A percentile compares a stretch with the other conserved stretches of the same genome.
phyloP scores from a whole-genome alignment of 2,888 invertebrate genomes.

The Spodoptera exigua region DNA sequence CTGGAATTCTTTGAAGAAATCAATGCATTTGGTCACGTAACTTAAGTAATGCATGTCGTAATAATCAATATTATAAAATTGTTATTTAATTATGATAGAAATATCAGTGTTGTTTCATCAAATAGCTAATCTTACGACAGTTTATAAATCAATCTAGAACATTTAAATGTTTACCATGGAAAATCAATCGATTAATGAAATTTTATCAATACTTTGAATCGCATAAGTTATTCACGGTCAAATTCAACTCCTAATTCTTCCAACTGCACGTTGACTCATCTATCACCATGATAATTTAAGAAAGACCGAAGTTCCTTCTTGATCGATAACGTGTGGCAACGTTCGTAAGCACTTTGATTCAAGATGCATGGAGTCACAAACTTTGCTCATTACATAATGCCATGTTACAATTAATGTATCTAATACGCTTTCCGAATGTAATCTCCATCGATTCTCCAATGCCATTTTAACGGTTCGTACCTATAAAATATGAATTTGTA shows the following conservation, averaged over 20 bases:
- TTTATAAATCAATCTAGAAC: not conserved
- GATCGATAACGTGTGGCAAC: slow-evolving; percentile 43
- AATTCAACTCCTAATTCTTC: no score
- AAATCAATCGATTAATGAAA: no score
- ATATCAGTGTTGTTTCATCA: slow-evolving; percentile 2
- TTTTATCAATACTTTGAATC: no score
- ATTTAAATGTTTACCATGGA: no score
- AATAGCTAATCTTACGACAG: slow-evolving; percentile 7
- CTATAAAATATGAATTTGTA: slow-evolving; percentile 58
- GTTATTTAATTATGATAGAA: slow-evolving; percentile 22
- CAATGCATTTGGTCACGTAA: slow-evolving; percentile 56
- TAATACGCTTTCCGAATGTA: slow-evolving; percentile 25
- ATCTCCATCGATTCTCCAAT: slow-evolving; percentile 28
- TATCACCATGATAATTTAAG: slow-evolving; percentile 57
- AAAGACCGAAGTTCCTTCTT: slow-evolving; percentile 30
- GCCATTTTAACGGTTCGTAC: slow-evolving; percentile 23
- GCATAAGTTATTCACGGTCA: no score
- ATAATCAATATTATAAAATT: slow-evolving; percentile 21
- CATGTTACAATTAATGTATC: slow-evolving; percentile 18
- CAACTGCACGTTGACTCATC: slow-evolving; percentile 29
- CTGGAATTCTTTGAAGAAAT: slow-evolving; percentile 67
- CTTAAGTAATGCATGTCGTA: slow-evolving; percentile 31
- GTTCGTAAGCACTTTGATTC: slow-evolving; percentile 35
- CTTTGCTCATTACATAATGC: slow-evolving; percentile 22
- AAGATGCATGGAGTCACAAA: slow-evolving; percentile 26